Evolutionary conservation across 2,797 vertebrate genomes (phyloP).

Genomic region (Holocentrus rufus): DNA sequence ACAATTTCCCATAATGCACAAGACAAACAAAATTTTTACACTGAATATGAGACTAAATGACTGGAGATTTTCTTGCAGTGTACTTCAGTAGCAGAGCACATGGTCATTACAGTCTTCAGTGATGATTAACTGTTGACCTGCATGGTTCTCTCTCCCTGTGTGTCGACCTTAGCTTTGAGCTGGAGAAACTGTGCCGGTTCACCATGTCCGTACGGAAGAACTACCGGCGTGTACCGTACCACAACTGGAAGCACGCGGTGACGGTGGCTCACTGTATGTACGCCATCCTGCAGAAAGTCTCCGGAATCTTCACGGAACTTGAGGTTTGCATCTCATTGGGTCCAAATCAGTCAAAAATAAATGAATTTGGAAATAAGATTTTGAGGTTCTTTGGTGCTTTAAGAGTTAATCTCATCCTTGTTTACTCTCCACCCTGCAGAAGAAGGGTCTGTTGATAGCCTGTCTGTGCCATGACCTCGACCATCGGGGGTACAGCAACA

Average conservation of each 20-base stretch:
- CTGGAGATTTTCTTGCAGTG: too few species aligned
- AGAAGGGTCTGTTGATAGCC: conserved; percentile 95
- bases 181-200: conserved; percentile 97
- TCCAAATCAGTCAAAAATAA: neutral
- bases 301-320: conserved; percentile 91
- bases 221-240: conserved; percentile 97
- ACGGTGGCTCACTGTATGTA: conserved; percentile 99
- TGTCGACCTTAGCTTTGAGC: conserved; percentile 89
- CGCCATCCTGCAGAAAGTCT: conserved; percentile 91
- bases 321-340: conserved; percentile 84
- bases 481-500: conserved; percentile 96
- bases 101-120: neutral
- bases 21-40: too few species aligned
- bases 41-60: too few species aligned
- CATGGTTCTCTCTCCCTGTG: neutral
- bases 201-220: conserved; percentile 99
- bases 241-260: conserved; percentile 99
- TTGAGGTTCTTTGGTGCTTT: conserved; percentile 14
- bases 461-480: conserved; percentile 98
- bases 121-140: neutral
- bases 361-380: neutral
- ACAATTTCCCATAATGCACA: too few species aligned
- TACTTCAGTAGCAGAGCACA: neutral
- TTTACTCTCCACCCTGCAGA: conserved; percentile 73
- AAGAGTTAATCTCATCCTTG: neutral